phyloP scores from a whole-genome alignment of 2,888 invertebrate genomes.

The Ecliptopera silaceata region DNA sequence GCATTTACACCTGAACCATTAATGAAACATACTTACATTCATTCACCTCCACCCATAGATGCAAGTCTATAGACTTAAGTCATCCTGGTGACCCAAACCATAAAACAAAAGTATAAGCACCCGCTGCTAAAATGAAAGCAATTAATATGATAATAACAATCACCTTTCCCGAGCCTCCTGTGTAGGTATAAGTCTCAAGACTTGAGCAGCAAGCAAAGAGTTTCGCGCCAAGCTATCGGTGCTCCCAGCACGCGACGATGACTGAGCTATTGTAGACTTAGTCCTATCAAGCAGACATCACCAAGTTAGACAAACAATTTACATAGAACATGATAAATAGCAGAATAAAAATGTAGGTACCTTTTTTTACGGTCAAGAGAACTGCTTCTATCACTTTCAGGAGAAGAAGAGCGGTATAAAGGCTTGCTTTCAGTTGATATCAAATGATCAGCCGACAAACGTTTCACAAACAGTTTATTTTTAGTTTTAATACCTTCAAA shows the following conservation, averaged over 20 bases:
- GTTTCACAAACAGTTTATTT: conserved; percentile 74
- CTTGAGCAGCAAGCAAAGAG: conserved; percentile 90
- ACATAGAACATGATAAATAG: neutral
- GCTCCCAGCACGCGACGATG: conserved; percentile 74
- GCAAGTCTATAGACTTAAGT: no score
- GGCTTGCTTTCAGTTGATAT: conserved; percentile 72
- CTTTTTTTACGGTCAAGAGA: conserved; percentile 75
- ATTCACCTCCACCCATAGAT: no score
- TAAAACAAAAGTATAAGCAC: conserved; percentile 1
- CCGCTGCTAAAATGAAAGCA: no score
- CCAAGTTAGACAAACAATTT: conserved; percentile 28
- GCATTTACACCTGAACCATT: no score
- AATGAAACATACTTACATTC: no score
- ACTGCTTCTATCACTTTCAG: conserved; percentile 77
- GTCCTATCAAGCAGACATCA: conserved; percentile 54
- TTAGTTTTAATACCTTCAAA: conserved; percentile 76
- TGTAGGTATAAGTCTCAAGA: conserved; percentile 91
- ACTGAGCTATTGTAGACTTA: conserved; percentile 71
- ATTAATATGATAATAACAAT: neutral
- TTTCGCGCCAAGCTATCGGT: conserved; percentile 89
- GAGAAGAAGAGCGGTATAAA: conserved; percentile 71
- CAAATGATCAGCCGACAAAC: conserved; percentile 77
- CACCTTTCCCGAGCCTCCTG: conserved; percentile 91
- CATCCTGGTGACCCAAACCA: neutral
- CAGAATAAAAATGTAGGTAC: conserved; percentile 49